phyloP scores from a whole-genome alignment of 2,888 invertebrate genomes.

The Volucella zonaria region DNA sequence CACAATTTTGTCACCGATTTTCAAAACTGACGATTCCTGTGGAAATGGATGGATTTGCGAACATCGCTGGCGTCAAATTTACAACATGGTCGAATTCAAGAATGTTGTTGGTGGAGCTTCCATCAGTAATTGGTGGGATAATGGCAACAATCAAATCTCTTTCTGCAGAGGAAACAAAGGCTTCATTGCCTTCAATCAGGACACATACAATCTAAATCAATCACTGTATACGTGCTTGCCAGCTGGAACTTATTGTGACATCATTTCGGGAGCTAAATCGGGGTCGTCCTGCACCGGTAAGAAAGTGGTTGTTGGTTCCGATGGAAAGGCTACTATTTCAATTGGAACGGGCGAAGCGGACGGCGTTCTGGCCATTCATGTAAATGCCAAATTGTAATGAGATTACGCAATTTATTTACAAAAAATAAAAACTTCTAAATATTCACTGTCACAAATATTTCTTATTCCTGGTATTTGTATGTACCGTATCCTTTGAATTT shows the following conservation, averaged over 20 bases:
- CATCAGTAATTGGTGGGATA: slow-evolving; percentile 91
- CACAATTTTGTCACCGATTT: slow-evolving; percentile 85
- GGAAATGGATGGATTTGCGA: slow-evolving; percentile 91
- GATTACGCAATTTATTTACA: neutral
- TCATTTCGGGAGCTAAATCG: slow-evolving; percentile 88
- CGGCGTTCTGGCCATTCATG: slow-evolving; percentile 89
- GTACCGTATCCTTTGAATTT: too few relatives aligned
- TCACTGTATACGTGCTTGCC: slow-evolving; percentile 87
- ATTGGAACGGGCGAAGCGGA: slow-evolving; percentile 82
- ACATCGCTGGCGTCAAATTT: slow-evolving; percentile 93
- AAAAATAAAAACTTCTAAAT: neutral
- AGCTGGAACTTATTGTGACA: slow-evolving; percentile 92
- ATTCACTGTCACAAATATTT: too few relatives aligned
- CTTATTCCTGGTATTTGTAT: too few relatives aligned
- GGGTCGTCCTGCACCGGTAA: slow-evolving; percentile 79
- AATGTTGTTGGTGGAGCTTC: slow-evolving; percentile 86
- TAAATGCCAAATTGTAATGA: slow-evolving; percentile 80
- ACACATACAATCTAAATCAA: slow-evolving; percentile 85
- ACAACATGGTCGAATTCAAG: slow-evolving; percentile 90
- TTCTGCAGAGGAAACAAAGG: slow-evolving; percentile 90
- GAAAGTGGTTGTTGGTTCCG: slow-evolving; percentile 76
- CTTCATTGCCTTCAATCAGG: slow-evolving; percentile 91
- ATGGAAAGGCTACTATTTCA: slow-evolving; percentile 78
- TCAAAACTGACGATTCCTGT: slow-evolving; percentile 86
- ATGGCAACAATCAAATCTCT: slow-evolving; percentile 91